Percentiles rank a stretch among this genome's conserved stretches.
phyloP scores from a whole-genome alignment of 2,888 invertebrate genomes.

The Yponomeuta evonymella region DNA sequence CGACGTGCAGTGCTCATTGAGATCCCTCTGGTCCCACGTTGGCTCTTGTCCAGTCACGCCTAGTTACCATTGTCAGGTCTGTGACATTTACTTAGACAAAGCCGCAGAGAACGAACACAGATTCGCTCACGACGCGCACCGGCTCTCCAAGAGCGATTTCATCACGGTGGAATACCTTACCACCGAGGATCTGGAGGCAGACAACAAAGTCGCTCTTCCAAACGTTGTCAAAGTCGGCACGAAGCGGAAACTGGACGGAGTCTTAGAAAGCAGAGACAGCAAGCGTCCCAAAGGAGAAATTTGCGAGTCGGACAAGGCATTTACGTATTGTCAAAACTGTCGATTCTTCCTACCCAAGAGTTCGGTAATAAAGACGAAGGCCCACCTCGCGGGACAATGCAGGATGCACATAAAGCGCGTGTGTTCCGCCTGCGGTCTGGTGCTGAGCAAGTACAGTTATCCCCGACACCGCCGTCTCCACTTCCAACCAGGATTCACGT shows the following conservation, averaged over 20 bases:
- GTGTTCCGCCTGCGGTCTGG: neutral
- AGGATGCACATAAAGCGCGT: too few relatives aligned
- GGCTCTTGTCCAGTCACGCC: constrained; percentile 11
- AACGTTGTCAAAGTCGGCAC: neutral
- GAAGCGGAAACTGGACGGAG: neutral
- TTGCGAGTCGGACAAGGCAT: too few relatives aligned
- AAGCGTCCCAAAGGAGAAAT: too few relatives aligned
- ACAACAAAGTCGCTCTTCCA: neutral
- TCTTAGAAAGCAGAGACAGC: neutral
- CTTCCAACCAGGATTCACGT: neutral
- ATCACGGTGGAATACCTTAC: constrained; percentile 17
- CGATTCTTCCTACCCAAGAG: too few relatives aligned
- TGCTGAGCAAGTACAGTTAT: neutral
- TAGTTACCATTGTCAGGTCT: constrained; percentile 17
- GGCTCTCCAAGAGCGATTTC: constrained; percentile 18
- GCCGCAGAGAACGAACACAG: constrained; percentile 11
- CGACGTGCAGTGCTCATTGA: constrained; percentile 18
- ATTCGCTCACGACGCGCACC: constrained; percentile 16
- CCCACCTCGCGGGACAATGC: too few relatives aligned
- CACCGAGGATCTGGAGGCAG: neutral
- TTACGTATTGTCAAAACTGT: too few relatives aligned
- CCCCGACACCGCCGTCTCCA: too few relatives aligned
- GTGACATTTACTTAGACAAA: constrained; percentile 15
- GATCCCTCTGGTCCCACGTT: constrained; percentile 18
- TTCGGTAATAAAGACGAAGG: neutral